Evolutionary conservation across 2,888 invertebrate genomes (phyloP).

Genomic region (Noctua janthe): DNA sequence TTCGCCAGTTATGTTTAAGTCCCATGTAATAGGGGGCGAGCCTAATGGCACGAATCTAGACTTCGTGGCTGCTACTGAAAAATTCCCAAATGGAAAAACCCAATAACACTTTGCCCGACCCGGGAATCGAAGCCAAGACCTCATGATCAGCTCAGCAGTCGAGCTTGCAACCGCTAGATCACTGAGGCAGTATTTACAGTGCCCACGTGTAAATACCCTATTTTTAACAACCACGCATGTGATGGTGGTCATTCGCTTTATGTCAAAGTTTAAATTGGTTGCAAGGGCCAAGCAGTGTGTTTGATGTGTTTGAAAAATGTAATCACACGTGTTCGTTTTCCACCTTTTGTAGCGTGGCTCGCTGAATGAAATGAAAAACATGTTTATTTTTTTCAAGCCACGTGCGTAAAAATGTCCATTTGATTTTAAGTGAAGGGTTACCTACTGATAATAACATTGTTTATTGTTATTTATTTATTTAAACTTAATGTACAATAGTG

Average conservation of each 20-base stretch:
- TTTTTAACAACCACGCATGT: slow-evolving; percentile 5
- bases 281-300: slow-evolving; percentile 60
- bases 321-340: slow-evolving; percentile 60
- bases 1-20: too few species aligned
- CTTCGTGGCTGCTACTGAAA: too few species aligned
- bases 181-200: neutral
- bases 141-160: too few species aligned
- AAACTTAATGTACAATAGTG: too few species aligned
- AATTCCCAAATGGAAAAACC: too few species aligned
- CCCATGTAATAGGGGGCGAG: too few species aligned
- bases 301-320: slow-evolving; percentile 71
- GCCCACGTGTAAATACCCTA: neutral
- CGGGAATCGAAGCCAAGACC: too few species aligned
- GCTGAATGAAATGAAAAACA: slow-evolving; percentile 13
- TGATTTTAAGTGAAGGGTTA: slow-evolving; percentile 17
- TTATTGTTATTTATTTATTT: too few species aligned
- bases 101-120: too few species aligned
- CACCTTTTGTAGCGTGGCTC: slow-evolving; percentile 25
- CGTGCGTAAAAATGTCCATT: neutral
- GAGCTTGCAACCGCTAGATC: too few species aligned
- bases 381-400: slow-evolving; percentile 3
- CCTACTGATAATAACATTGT: neutral
- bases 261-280: slow-evolving; percentile 74
- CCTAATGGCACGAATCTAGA: too few species aligned
- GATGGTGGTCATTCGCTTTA: slow-evolving; percentile 55